phyloP scores from a whole-genome alignment of 2,113 vertebrate genomes.

The Chloropsis cyanopogon region DNA sequence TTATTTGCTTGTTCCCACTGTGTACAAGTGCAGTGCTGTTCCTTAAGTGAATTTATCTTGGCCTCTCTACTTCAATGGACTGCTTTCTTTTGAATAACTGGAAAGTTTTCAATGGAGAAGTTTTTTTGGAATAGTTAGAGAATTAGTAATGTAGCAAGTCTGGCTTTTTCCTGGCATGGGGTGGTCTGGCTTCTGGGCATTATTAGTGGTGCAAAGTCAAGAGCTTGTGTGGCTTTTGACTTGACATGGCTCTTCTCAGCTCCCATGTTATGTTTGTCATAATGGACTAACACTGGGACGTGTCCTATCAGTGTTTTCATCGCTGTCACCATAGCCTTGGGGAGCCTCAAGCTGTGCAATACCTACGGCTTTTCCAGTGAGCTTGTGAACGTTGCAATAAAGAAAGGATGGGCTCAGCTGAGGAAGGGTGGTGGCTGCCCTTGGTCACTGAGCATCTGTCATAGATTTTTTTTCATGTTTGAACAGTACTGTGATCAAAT shows the following conservation, averaged over 20 bases:
- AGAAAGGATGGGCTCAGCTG: not conserved
- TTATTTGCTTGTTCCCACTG: not conserved
- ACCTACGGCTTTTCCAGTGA: not conserved
- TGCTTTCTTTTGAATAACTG: not conserved
- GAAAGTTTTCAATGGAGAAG: not conserved
- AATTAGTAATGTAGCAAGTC: not conserved
- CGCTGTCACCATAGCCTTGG: not conserved
- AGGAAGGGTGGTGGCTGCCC: not conserved
- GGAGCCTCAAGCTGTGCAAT: not conserved
- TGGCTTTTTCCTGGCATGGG: not conserved
- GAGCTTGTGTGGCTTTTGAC: not conserved
- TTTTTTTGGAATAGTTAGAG: not conserved
- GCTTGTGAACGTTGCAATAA: not conserved
- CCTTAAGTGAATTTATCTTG: not conserved
- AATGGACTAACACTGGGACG: fast-evolving
- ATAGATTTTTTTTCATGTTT: not conserved
- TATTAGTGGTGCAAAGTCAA: not conserved
- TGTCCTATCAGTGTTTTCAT: not conserved
- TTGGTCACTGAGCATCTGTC: fast-evolving
- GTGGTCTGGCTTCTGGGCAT: not conserved
- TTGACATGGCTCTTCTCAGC: not conserved
- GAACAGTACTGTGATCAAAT: not conserved
- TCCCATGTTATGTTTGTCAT: not conserved
- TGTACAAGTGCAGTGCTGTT: not conserved
- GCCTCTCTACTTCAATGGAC: not conserved